These are phyloP conservation scores for Halesus radiatus DNA, from an alignment of 1,140 invertebrate genomes.

Conservation along the genomic window DNA sequence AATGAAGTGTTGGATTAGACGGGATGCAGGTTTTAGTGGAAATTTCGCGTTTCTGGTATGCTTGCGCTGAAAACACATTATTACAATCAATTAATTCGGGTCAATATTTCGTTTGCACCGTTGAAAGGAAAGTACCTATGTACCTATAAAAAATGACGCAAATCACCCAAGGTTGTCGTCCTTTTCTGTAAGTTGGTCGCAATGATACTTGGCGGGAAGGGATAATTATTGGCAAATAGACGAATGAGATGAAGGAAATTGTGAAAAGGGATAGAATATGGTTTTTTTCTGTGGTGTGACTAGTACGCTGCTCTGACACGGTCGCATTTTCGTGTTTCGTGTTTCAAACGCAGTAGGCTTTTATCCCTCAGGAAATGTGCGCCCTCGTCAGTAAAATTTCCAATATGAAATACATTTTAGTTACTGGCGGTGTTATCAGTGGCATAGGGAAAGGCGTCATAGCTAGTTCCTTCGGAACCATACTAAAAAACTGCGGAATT, in stretches of 20 bases:
- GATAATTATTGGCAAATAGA: neutral
- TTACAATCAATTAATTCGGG: too few relatives aligned
- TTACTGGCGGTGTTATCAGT: slow-evolving; percentile 98
- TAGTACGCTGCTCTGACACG: neutral
- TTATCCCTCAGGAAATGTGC: slow-evolving; percentile 38
- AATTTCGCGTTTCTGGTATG: too few relatives aligned
- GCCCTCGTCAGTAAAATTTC: slow-evolving; percentile 55
- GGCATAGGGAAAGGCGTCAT: slow-evolving; percentile 99
- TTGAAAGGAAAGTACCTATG: too few relatives aligned
- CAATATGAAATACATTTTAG: slow-evolving; percentile 95
- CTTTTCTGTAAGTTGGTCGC: neutral
- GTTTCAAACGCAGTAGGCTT: slow-evolving; percentile 2
- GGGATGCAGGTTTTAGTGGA: too few relatives aligned
- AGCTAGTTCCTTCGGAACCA: slow-evolving; percentile 94
- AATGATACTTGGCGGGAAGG: slow-evolving; percentile 8
- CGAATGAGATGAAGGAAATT: slow-evolving; percentile 5
- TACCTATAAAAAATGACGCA: too few relatives aligned
- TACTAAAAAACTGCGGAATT: slow-evolving; percentile 93
- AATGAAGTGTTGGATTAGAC: too few relatives aligned
- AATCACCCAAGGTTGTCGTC: too few relatives aligned
- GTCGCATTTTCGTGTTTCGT: slow-evolving; percentile 17
- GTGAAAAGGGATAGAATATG: neutral
- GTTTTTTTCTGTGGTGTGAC: neutral
- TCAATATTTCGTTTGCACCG: too few relatives aligned
- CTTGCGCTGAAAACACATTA: too few relatives aligned